Evolutionary conservation across 2,797 vertebrate genomes (phyloP).

Genomic region (Myotis findleyi): DNA sequence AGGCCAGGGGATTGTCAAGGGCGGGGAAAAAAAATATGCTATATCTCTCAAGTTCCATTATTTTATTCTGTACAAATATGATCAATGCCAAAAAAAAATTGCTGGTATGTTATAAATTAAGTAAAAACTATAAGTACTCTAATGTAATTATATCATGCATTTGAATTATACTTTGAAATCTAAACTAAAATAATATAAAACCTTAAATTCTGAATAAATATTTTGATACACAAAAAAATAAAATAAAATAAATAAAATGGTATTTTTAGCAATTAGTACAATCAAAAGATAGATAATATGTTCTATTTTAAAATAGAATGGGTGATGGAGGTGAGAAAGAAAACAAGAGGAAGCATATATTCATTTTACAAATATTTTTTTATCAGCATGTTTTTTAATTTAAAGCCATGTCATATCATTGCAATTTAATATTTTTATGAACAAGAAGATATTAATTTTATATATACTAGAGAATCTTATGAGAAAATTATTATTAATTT

Average conservation of each 20-base stretch:
- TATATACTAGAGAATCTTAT: not conserved
- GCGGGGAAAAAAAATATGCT: not conserved
- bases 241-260: slow-evolving; percentile 25
- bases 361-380: slow-evolving; percentile 13
- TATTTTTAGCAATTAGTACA: slow-evolving; percentile 64
- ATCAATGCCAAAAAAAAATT: not conserved
- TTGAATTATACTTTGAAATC: not conserved
- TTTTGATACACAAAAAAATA: not conserved
- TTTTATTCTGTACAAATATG: not conserved
- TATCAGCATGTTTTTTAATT: slow-evolving; percentile 71
- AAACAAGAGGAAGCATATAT: not conserved
- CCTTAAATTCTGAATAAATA: not conserved
- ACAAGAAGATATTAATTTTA: not conserved
- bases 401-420: not conserved
- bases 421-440: slow-evolving; percentile 7
- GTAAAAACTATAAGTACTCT: not conserved
- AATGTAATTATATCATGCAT: not conserved
- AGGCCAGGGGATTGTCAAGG: too few species aligned
- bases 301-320: slow-evolving; percentile 37
- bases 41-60: not conserved
- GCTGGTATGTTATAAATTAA: not conserved
- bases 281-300: not conserved
- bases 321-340: not conserved
- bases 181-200: not conserved
- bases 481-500: not conserved